Conservation (phyloP, 1,140 invertebrate species). For the Drosophila tropicalis region DNA sequence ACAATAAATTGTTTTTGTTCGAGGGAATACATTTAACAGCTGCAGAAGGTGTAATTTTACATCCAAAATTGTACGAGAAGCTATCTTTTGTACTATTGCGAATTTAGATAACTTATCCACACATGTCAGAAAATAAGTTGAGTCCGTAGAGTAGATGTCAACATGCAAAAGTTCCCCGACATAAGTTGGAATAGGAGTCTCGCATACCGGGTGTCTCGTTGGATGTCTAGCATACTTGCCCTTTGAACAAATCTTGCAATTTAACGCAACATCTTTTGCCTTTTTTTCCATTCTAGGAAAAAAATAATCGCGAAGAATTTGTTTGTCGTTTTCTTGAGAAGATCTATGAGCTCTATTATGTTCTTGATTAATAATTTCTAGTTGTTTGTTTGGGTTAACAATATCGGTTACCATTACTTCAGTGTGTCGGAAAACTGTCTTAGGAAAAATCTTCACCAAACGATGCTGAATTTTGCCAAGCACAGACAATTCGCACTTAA, state of each 20-base stretch:
- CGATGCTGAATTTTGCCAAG: background rate
- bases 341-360: background rate
- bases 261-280: background rate
- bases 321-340: background rate
- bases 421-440: no score
- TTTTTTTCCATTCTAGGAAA: background rate
- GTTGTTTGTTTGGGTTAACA: background rate
- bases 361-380: background rate
- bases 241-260: background rate
- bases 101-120: background rate
- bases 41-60: no score
- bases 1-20: no score
- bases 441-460: no score
- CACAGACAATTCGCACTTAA: background rate
- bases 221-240: conserved; percentile 1
- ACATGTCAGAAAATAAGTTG: conserved; percentile 1
- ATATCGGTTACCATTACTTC: no score
- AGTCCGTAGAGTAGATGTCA: conserved; percentile 1
- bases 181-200: background rate
- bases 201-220: background rate
- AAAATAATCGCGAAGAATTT: background rate
- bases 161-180: conserved; percentile 1
- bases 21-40: no score
- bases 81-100: no score
- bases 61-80: no score